Base-by-base conservation (phyloP, 2,888 invertebrate genomes). In the Oscheius onirici region DNA sequence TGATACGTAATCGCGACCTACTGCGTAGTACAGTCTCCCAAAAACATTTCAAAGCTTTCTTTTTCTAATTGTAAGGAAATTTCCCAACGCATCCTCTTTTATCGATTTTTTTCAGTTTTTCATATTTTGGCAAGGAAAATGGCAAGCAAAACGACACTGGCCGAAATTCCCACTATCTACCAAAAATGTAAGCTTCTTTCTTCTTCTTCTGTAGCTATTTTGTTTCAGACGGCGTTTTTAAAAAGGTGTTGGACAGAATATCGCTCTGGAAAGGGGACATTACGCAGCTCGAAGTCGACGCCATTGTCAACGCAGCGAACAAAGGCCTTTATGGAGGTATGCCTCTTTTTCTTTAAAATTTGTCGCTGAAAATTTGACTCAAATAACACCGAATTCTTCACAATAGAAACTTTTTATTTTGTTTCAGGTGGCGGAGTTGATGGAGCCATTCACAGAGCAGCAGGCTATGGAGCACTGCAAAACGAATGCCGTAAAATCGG, bases 231-330 rank as follows among this genome's bases (percentile, higher is more conserved):
- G 52, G 58, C 3, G 71, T 71, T 11, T 75, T 69, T 11, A 75
- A 76, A 43, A 73, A 67, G 10, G 69, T 77, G 26, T 51, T 78
- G 20, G 73, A 69, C 49, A 76, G 76, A 17, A 63, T 83, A 11
- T 76, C 77, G 26, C 34, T 89, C 13, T 89, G 88, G 87, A 77
- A 75, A 67, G 94, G 94, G 1, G 94, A 95, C 87, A 94, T 95
- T 26, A 95, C 94, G 0, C 90, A 90, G 63, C 89, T 95, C 55
- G 93, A 93, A 90, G 91, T 95, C 71, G 94, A 94, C 90, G 93
- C 92, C 0, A 94, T 95, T 82, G 94, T 94, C 0, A 95, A 95
- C 90, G 95, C 95, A 43, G 95, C 95, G 0, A 95, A 95, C 89
- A 91, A 88, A 22, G 89, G 95, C 51, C 88, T 91, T 57, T 93